These are phyloP conservation scores for Brachionus rotundiformis DNA, from an alignment of 1,140 invertebrate genomes.

Conservation along the genomic window DNA sequence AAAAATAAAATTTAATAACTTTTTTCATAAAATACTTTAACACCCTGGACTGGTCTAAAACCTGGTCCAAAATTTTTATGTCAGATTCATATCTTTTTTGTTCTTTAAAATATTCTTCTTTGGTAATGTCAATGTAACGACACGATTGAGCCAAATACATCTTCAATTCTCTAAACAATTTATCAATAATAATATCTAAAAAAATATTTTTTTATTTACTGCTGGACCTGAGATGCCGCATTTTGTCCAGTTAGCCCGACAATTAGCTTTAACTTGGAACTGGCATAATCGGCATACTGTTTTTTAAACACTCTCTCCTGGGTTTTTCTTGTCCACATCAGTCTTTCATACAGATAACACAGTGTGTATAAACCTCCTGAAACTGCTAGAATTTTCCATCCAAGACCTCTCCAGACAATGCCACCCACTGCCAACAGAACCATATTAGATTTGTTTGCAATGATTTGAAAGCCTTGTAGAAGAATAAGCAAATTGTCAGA, in stretches of 20 bases:
- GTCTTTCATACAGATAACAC: constrained; percentile 89
- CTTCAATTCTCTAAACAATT: constrained; percentile 22
- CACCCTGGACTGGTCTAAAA: not conserved
- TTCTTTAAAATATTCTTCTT: constrained; percentile 49
- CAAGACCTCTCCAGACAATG: constrained; percentile 88
- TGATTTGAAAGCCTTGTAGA: constrained; percentile 39
- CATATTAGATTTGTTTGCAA: constrained; percentile 25
- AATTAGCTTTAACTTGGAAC: constrained; percentile 87
- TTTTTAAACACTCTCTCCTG: constrained; percentile 88
- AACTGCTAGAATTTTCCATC: constrained; percentile 86
- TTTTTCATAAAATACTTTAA: constrained; percentile 39
- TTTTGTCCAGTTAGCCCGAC: constrained; percentile 97
- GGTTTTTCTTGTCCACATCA: constrained; percentile 94
- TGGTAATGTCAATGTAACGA: constrained; percentile 32
- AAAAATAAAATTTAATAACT: too few relatives aligned
- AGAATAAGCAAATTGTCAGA: not conserved
- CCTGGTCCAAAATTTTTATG: constrained; percentile 4
- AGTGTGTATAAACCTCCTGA: constrained; percentile 83
- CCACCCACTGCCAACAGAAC: constrained; percentile 16
- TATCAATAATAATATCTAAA: not conserved
- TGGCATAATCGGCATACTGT: constrained; percentile 93
- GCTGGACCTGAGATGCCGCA: constrained; percentile 96
- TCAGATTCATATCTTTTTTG: constrained; percentile 36
- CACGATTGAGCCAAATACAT: constrained; percentile 50
- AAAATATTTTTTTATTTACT: constrained; percentile 69